Base-by-base conservation (phyloP, 1,140 invertebrate species). In the Propsilocerus akamusi region DNA sequence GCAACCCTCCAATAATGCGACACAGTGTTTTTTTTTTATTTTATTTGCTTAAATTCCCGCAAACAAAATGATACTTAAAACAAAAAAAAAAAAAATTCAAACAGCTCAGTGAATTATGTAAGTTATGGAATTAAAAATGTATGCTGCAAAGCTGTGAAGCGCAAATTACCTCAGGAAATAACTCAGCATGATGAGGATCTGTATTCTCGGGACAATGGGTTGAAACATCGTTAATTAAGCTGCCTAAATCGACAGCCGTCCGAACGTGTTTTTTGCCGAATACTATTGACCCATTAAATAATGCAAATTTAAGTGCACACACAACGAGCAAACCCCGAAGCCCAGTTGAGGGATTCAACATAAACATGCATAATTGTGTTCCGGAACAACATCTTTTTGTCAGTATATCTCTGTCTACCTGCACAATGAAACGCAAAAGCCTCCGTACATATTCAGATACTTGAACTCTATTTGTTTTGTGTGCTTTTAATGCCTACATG, bases 221-320 rank as follows among this genome's bases (percentile, higher is more conserved):
- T 41, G 34, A 14, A 41, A 41, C 34, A 41, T n/a, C 14, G 10
- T n/a, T 17, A 41, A 41, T 17, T n/a, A 20, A 41, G 4, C 6
- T 41, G 14, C 34, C 17, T 17, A 20, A 41, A 6, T 20, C n/a
- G 10, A 8, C 4, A n/a, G 20, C n/a, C 5, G 17, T 20, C 8
- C 14, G 34, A 30, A 30, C 10, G n/a, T 5, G 22, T 41, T 41
- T 41, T 41, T 41, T 41, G 34, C 17, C 17, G 17, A 20, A 5
- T 41, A 20, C 34, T 41, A 41, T 41, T 41, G 34, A 41, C 34
- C 34, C 22, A 41, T 41, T 41, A 41, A 41, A 41, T 41, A 41
- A 41, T 41, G n/a, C 34, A 41, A 41, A 41, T 41, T n/a, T n/a
- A n/a, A n/a, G n/a, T n/a, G n/a, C n/a, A n/a, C 34, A 41, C 34